Conservation (phyloP, 2,113 vertebrate genomes). For the Urocolius indicus region DNA sequence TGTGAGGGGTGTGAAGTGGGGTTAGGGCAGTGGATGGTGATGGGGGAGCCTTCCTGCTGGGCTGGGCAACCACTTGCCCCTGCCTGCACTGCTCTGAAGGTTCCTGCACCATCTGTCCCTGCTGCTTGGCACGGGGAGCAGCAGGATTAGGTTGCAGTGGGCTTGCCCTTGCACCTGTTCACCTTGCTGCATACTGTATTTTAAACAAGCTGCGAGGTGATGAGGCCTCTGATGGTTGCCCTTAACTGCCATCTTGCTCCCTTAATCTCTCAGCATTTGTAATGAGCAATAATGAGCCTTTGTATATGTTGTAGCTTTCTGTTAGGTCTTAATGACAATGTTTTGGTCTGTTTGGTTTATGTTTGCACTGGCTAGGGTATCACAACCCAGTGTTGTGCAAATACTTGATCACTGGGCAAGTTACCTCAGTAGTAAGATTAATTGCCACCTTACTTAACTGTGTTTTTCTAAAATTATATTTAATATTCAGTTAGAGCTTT, state of each 20-base stretch:
- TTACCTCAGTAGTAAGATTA: background rate
- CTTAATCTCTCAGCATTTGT: background rate
- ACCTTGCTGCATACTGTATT: background rate
- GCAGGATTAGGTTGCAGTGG: background rate
- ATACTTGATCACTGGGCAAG: background rate
- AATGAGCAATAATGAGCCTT: background rate
- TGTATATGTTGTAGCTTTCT: background rate
- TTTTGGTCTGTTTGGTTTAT: background rate
- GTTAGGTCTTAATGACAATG: background rate
- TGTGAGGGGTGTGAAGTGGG: accelerated
- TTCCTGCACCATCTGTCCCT: background rate
- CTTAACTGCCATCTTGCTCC: background rate
- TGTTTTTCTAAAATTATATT: background rate
- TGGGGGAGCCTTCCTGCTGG: accelerated
- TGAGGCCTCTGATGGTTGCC: background rate
- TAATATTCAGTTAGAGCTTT: background rate
- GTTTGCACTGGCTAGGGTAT: background rate
- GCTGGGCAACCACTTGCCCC: background rate
- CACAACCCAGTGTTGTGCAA: background rate
- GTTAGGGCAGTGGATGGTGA: background rate
- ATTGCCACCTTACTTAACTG: background rate
- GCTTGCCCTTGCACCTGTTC: background rate
- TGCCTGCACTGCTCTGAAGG: background rate
- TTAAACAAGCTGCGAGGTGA: background rate
- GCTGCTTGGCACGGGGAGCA: background rate